These are phyloP conservation scores for Drosophila mimica DNA, from an alignment of 2,888 invertebrate genomes.

Conservation along the genomic window DNA sequence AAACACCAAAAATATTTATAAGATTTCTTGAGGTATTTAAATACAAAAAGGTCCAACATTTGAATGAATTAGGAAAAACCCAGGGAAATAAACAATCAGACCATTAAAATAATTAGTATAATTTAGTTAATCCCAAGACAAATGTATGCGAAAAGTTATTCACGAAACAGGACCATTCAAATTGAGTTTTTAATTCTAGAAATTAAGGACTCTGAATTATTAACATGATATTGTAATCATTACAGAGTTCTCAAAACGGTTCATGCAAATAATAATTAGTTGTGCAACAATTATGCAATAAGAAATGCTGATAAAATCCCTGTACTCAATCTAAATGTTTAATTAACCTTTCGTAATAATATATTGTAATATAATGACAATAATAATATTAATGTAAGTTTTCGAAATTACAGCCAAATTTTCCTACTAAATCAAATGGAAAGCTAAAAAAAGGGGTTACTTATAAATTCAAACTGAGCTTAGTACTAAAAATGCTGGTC, in stretches of 20 bases:
- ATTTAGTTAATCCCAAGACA: no score
- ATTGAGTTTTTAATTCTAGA: background rate
- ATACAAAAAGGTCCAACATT: background rate
- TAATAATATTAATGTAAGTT: background rate
- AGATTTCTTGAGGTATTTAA: background rate
- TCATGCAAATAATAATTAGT: background rate
- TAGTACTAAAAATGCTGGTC: no score
- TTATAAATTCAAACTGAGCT: no score
- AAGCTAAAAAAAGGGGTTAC: background rate
- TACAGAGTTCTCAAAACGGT: background rate
- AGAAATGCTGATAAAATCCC: background rate
- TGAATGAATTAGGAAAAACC: background rate
- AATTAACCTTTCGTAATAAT: background rate
- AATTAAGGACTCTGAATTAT: background rate
- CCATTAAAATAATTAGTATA: background rate
- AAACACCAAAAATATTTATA: background rate
- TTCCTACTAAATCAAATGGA: background rate
- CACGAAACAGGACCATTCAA: background rate
- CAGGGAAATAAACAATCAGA: background rate
- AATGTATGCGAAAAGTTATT: no score
- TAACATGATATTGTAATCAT: background rate
- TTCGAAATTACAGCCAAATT: background rate
- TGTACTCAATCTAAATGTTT: background rate
- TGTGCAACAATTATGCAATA: background rate
- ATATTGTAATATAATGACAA: background rate